Conservation (phyloP, 2,888 invertebrate species). For the Zygaena filipendulae region DNA sequence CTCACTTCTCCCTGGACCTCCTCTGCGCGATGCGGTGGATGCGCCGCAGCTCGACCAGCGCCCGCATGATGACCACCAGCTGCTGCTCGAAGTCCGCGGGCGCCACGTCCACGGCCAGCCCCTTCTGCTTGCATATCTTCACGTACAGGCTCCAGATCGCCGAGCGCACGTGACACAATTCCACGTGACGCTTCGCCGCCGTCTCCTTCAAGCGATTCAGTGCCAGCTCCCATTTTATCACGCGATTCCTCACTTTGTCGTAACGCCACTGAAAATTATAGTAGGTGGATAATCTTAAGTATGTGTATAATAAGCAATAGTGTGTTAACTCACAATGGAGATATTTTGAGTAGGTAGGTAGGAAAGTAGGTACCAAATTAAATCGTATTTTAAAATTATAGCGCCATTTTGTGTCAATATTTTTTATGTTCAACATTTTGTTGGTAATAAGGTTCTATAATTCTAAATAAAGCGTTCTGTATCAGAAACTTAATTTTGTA, state of each 20-base stretch:
- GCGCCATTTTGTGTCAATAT: no score
- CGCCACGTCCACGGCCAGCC: slow-evolving; percentile 42
- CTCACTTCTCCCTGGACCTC: slow-evolving; percentile 48
- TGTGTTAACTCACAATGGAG: no score
- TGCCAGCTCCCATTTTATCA: slow-evolving; percentile 71
- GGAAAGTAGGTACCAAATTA: no score
- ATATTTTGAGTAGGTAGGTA: no score
- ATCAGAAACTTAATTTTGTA: no score
- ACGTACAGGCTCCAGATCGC: slow-evolving; percentile 72
- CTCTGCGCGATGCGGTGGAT: slow-evolving; percentile 54
- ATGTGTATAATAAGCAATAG: no score
- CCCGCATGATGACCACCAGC: slow-evolving; percentile 70
- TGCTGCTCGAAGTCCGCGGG: slow-evolving; percentile 69
- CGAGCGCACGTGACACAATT: slow-evolving; percentile 65
- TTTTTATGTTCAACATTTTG: no score
- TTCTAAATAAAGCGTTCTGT: no score
- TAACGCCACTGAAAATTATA: slow-evolving; percentile 60
- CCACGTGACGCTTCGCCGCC: slow-evolving; percentile 60
- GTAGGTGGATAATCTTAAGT: no score
- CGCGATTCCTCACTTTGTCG: slow-evolving; percentile 66
- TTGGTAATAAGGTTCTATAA: no score
- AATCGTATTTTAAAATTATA: no score
- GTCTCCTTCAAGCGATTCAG: slow-evolving; percentile 70
- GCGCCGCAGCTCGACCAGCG: slow-evolving; percentile 62
- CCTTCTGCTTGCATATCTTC: slow-evolving; percentile 71